Conservation (phyloP, 2,113 vertebrate species). For the Rana temporaria region DNA sequence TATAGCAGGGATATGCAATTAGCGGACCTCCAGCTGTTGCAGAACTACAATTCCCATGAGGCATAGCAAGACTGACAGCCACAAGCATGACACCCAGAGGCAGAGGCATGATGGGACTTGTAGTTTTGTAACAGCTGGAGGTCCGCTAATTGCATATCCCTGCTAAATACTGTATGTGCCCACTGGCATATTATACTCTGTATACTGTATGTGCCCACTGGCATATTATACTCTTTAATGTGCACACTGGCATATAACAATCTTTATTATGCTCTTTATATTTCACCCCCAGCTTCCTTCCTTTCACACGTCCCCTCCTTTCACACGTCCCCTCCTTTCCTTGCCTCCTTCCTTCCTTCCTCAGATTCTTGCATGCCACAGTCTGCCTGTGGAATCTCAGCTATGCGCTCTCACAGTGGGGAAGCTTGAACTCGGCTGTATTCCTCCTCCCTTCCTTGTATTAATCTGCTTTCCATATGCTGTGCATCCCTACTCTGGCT, state of each 20-base stretch:
- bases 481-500: neutral
- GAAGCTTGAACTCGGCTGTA: neutral
- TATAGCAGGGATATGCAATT: no score
- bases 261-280: neutral
- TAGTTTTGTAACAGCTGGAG: no score
- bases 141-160: no score
- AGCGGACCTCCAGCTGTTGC: no score
- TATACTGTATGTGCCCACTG: neutral
- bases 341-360: conserved; percentile 43
- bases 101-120: no score
- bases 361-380: conserved; percentile 48
- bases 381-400: conserved; percentile 70
- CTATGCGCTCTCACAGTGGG: conserved; percentile 69
- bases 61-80: no score
- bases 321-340: neutral
- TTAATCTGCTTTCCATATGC: conserved; percentile 43
- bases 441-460: conserved; percentile 9
- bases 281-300: neutral
- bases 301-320: conserved; percentile 8
- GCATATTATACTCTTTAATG: no score
- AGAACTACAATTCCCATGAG: no score
- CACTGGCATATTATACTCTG: no score
- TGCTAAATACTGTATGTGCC: no score
- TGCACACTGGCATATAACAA: neutral
- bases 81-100: no score